Evolutionary conservation across 2,888 invertebrate genomes (phyloP), one percentile per base, ranked within the genome.

Genomic region (Hemicrepidius hirtus): DNA sequence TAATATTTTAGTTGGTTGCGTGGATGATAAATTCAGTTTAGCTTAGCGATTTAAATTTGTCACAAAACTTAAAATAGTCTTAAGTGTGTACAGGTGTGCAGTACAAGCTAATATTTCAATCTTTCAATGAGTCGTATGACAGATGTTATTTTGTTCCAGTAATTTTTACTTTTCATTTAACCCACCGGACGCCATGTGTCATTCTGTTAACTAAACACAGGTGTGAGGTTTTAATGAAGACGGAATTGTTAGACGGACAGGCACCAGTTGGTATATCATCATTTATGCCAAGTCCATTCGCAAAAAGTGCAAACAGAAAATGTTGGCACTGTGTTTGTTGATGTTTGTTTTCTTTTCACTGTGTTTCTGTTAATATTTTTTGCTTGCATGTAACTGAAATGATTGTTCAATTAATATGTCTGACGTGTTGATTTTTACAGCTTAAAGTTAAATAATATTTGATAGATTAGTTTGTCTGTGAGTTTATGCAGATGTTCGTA

Each of bases 171-270:
- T 18, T n/a, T 49, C 49, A 1, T 21, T 18, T 49, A 13, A 24
- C 9, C 46, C 10, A 18, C 53, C 24, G 53, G 53, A 53, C 53
- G 53, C 28, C 18, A 28, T 53, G 28, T 28, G 28, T 53, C 53
- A 53, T 53, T 24, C 16, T 16, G 28, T 10, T 53, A 53, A 53
- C 53, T 65, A 65, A 65, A 65, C 32, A 37, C 65, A 65, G 50
- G 65, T 65, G 65, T 50, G 28, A 65, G 37, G 49, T n/a, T 65
- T 53, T 65, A 50, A 65, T 65, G 65, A 53, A 53, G 49, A 65
- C 50, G n/a, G 53, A 65, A 50, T 65, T 53, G 50, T 40, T 32
- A 37, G 65, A 65, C 53, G 50, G 32, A 35, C 53, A 53, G 65
- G 65, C 49, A 65, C 49, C 65, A 53, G 65, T 37, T 65, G 65